Base-by-base conservation (phyloP, 2,113 vertebrate species). In the Hyla sarda region DNA sequence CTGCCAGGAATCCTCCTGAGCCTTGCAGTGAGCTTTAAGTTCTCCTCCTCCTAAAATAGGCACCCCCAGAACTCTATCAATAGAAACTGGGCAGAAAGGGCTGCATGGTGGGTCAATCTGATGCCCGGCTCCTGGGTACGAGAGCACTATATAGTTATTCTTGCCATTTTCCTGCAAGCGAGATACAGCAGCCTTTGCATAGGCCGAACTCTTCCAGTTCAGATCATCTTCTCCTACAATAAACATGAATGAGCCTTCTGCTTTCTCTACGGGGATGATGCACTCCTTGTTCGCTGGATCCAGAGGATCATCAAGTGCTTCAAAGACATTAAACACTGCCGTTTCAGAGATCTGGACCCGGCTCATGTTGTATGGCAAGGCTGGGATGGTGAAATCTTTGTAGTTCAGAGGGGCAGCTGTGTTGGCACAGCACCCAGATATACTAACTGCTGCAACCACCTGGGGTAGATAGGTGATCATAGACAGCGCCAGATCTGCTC, bases 401-500 rank as follows among this genome's bases (percentile, higher is more conserved):
- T 92, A 93, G 34, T 52, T 89, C 77, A 94, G 89, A 32, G 90
- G 83, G 88, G 90, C 90, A 30, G 88, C 23, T 3, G 92, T 93
- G 87, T 94, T 92, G 60, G 91, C 92, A 45, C 92, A 90, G 45
- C 92, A 94, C 76, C 90, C 93, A 0, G 90, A 93, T 89, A 94
- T 90, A 47, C 86, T 92, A 58, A 94, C 90, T 16, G 90, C 91
- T 82, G 92, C 93, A 82, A 93, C 90, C 10, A 92, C 91, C 86
- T 93, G 90, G 52, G 92, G 92, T 58, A 94, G 89, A 88, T 93
- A 94, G 56, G 92, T 93, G 87, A 90, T 89, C 93, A 93, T 94
- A 83, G 92, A 92, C 78, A 93, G 89, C 3, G 92, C 92, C 87
- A 94, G 78, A 90, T 94, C 93, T 83, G 90, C 90, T 86, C 92